Evolutionary conservation across 37 sponge, comb jelly and placozoan genomes (phyloP), one percentile per base, ranked within the genome.

Genomic region (Ianthella basta): DNA sequence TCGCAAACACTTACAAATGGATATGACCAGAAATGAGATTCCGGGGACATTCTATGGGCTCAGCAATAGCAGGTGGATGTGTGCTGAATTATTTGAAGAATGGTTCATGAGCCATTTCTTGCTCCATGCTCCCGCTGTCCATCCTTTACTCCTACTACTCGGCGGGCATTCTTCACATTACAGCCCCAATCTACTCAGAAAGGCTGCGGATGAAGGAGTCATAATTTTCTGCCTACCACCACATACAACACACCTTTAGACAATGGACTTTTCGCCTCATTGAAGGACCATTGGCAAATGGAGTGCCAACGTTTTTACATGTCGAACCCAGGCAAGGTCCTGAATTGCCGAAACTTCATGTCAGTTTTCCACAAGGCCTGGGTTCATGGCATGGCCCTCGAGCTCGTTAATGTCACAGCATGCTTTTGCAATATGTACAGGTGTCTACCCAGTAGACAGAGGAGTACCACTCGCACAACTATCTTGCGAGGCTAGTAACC

Each of bases 51-150:
- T 61, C 27, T 82, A 82, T 38, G 83, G 69, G 4, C 50, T 65
- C 20, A 14, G 32, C 8, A 8, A 72, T 18, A 66, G n/a, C 27
- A 69, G 38, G 23, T 82, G 83, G 83, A 82, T 61, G 29, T 23
- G 72, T 60, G 66, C 35, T n/a, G 66, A 44, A 34, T 33, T 61
- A 23, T 61, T 82, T 61, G 53, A 82, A 16, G 69, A 41, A 69
- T 82, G 83, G 83, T 82, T 82, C 30, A 34, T 27, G 16, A 8
- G 69, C 38, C 83, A 82, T 70, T 82, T 82, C 37, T 41, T 82
- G 36, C 36, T 29, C 12, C 32, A 82, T 36, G 83, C 68, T 60
- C 83, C 83, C 8, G 38, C 83, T 20, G 69, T 27, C 10, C 63
- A 69, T 12, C 83, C 83, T 29, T 12, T 82, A 6, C 83, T 82